Conservation (phyloP, 2,113 vertebrate genomes). For the Oreamnos americanus region DNA sequence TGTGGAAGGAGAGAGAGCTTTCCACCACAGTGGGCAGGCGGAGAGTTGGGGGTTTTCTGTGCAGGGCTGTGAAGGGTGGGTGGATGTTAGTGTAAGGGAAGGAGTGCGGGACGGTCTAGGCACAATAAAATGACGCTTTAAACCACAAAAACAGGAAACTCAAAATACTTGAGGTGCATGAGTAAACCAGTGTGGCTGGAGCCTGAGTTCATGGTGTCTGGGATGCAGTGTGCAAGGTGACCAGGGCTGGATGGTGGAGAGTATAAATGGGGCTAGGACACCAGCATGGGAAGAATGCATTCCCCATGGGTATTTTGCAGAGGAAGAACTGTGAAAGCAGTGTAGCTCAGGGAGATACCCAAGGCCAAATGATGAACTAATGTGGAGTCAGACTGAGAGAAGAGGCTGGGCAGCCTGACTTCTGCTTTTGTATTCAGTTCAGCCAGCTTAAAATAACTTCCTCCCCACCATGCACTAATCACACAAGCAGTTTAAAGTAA, state of each 20-base stretch:
- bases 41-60: neutral
- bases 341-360: neutral
- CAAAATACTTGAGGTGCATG: neutral
- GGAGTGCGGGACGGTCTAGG: fast-evolving
- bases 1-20: neutral
- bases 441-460: slow-evolving; percentile 21
- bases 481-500: neutral
- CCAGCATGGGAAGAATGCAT: neutral
- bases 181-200: neutral
- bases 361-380: neutral
- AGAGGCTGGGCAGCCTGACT: neutral
- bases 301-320: neutral
- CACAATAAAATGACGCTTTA: too few relatives aligned
- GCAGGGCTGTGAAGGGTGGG: neutral
- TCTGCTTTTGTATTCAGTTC: neutral
- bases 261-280: neutral
- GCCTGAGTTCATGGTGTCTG: neutral
- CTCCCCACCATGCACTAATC: neutral
- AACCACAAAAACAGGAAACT: neutral
- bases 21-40: neutral
- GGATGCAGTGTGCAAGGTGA: neutral
- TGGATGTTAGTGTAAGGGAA: neutral
- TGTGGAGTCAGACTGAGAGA: neutral
- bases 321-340: neutral
- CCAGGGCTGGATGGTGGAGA: neutral